Base-by-base conservation (phyloP, 53 echinoderm and acorn worm genomes). In the Patiria pectinifera region DNA sequence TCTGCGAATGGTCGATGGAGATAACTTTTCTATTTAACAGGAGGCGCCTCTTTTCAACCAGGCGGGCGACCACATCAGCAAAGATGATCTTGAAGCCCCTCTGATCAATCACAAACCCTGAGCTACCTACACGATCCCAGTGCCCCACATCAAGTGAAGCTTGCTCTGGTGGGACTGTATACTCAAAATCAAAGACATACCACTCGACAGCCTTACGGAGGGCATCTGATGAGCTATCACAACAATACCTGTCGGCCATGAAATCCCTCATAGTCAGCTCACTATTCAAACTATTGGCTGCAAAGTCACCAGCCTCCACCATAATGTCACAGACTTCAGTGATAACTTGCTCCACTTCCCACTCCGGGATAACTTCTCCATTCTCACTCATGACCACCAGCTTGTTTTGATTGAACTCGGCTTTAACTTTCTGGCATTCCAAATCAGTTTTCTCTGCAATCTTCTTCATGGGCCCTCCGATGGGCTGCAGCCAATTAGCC, bases 61-160 rank as follows among this genome's bases (percentile, higher is more conserved):
- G 83, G 74, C 13, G 62, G 63, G 72, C 19, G 48, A 88, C 88
- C 82, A 93, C 75, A 4, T 93, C 93, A 8, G 72, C 45, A 44
- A 93, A 93, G 44, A 93, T 93, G 25, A 74, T 82, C 23, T 91
- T 91, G 19, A 94, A 94, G 15, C 94, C 94, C 35, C 91, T 85
- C 74, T 94, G 94, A 60, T 94, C 94, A 25, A 21, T 80, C 21
- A 94, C 86, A 69, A 94, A 94, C 21, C 61, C 69, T 7, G 70
- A 53, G 60, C 46, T 71, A 14, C 84, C 94, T 3, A 24, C 53
- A 77, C 79, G 62, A 19, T 79, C 44, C 69, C 62, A 72, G 16
- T 71, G 80, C n/a, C 66, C 76, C 11, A 77, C 69, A 24, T 63
- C 69, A 11, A 94, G 48, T 35, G 91, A 91, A 3, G 86, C 77